Percentiles rank a stretch among this genome's conserved stretches.
These are phyloP conservation scores for Alsophila aescularia DNA, from an alignment of 2,888 invertebrate genomes.

Conservation along the genomic window DNA sequence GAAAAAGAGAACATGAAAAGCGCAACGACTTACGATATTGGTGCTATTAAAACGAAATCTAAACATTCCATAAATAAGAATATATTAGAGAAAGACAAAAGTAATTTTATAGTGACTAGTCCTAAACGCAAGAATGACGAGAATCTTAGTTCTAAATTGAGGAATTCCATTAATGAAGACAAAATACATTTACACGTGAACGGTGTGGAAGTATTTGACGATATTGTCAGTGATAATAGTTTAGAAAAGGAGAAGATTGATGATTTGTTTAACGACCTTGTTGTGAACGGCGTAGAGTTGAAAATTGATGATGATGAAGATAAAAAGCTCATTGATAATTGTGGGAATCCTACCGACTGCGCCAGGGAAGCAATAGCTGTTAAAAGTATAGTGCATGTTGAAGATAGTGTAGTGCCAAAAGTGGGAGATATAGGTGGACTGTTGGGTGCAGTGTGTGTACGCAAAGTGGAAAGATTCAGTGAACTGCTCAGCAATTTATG, in stretches of 20 bases:
- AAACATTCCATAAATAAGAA: constrained; percentile 78
- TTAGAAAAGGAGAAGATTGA: constrained; percentile 70
- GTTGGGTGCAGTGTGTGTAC: constrained; percentile 78
- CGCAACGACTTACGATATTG: constrained; percentile 67
- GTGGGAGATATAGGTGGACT: constrained; percentile 67
- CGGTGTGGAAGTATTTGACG: constrained; percentile 70
- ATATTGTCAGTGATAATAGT: constrained; percentile 65
- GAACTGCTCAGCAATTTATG: constrained; percentile 81
- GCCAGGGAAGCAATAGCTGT: constrained; percentile 49
- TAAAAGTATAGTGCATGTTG: constrained; percentile 59
- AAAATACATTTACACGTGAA: constrained; percentile 53
- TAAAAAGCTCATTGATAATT: constrained; percentile 62
- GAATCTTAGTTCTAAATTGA: constrained; percentile 57
- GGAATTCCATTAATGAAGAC: constrained; percentile 55
- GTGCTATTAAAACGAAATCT: constrained; percentile 81
- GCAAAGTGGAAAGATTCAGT: constrained; percentile 81
- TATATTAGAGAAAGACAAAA: constrained; percentile 81
- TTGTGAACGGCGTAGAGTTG: constrained; percentile 53
- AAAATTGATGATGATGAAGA: constrained; percentile 52
- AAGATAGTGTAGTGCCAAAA: constrained; percentile 75
- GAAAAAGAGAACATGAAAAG: constrained; percentile 73
- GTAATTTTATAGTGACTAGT: constrained; percentile 73
- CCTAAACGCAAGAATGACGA: constrained; percentile 68
- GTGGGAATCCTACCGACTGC: constrained; percentile 31
- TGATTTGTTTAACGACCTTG: constrained; percentile 71